phyloP scores from a whole-genome alignment of 2,888 invertebrate species.

The Sinelater perroti region DNA sequence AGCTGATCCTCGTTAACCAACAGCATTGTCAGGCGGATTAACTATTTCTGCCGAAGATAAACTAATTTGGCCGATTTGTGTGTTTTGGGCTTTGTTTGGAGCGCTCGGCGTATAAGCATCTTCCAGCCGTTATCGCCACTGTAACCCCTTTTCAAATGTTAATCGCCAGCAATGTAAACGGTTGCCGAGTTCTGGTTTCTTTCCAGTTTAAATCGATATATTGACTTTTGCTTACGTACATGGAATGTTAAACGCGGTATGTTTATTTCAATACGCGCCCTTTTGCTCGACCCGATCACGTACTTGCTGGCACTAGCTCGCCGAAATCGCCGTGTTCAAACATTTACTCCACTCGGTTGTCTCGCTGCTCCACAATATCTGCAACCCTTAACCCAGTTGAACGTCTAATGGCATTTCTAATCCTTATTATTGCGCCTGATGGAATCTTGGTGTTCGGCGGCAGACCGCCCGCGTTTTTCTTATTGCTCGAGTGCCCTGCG shows the following conservation, averaged over 20 bases:
- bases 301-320: neutral
- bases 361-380: too few relatives aligned
- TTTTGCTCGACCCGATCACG: neutral
- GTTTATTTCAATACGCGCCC: conserved; percentile 9
- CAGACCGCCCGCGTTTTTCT: conserved; percentile 9
- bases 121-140: neutral
- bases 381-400: neutral
- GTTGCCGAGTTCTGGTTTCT: conserved; percentile 7
- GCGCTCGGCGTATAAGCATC: neutral
- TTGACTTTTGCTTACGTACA: conserved; percentile 32
- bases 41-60: neutral
- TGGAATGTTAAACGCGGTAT: conserved; percentile 13
- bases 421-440: conserved; percentile 13
- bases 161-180: conserved; percentile 14
- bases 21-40: too few relatives aligned
- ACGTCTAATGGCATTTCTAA: too few relatives aligned
- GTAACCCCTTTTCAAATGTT: conserved; percentile 6
- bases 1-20: too few relatives aligned
- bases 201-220: conserved; percentile 24
- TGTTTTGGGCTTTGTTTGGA: neutral
- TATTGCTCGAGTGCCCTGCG: conserved; percentile 14
- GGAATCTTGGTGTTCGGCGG: conserved; percentile 18
- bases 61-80: neutral
- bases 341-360: too few relatives aligned
- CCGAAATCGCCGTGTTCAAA: too few relatives aligned